Base-by-base conservation (phyloP, 2,797 vertebrate genomes). In the Trachurus trachurus region DNA sequence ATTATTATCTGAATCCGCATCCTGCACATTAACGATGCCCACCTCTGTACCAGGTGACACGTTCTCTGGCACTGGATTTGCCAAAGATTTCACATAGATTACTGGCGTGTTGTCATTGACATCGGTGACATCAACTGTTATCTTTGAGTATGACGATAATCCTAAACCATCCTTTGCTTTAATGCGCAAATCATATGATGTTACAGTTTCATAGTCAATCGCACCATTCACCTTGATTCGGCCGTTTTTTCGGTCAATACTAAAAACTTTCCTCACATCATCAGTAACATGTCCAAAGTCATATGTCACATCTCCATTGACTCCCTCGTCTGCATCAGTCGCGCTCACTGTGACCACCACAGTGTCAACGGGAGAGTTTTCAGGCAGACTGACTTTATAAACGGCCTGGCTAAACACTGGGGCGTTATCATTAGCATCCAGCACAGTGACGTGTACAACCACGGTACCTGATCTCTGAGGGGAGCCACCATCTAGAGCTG, bases 71-170 rank as follows among this genome's bases (percentile, higher is more conserved):
- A 97, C 59, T 0, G 92, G 90, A 11, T 89, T 92, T 0, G 88
- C 87, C 1, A 97, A 62, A 0, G 95, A 96, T 49, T 94, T 93
- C 0, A 97, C 4, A 3, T 74, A 85, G 26, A 97, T 59, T 0
- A 88, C 76, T 7, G 96, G 96, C 0, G 58, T 76, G 2, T 97
- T 96, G 76, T 97, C 96, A 13, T 98, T 97, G 2, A 95, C 89
- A 34, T 97, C 96, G 10, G 86, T 89, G 19, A 96, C 70, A 3
- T 93, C 89, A 9, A 97, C 26, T 0, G 94, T 65, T 5, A 95
- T 45, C 2, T 93, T 84, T 8, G 94, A 87, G 37, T 95, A 91
- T 0, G 95, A 76, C 0, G 85, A 56, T 11, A 96, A 71, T 0
- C 96, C 95, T 0, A 92, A 89, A 0, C 95, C 93, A 10, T 97